Conservation (phyloP, 2,113 vertebrate species). For the Larimichthys polyactis region DNA sequence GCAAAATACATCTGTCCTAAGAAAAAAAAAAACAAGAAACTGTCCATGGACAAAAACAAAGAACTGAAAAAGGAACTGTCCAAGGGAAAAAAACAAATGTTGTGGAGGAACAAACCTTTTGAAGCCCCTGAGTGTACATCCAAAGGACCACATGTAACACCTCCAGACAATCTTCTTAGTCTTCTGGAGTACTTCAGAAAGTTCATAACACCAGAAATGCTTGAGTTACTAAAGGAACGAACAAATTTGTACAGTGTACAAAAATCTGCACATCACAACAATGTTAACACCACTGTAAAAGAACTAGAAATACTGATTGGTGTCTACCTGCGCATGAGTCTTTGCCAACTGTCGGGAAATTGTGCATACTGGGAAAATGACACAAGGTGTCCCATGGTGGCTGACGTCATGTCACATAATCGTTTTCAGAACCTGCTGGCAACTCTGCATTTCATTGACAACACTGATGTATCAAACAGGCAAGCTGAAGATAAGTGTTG, state of each 20-base stretch:
- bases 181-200: constrained; percentile 16
- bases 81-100: too few species aligned
- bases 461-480: not conserved
- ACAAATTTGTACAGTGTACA: constrained; percentile 3
- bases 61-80: too few species aligned
- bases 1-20: too few species aligned
- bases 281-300: constrained; percentile 17
- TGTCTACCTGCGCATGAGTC: not conserved
- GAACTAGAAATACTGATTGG: not conserved
- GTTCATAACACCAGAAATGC: constrained; percentile 4
- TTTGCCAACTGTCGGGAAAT: constrained; percentile 14
- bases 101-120: not conserved
- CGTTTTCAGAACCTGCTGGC: too few species aligned
- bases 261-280: not conserved
- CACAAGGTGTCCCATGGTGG: not conserved
- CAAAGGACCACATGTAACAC: not conserved
- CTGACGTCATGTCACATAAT: constrained; percentile 10
- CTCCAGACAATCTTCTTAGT: constrained; percentile 10
- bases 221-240: constrained; percentile 1
- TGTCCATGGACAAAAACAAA: too few species aligned
- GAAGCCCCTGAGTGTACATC: not conserved
- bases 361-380: not conserved
- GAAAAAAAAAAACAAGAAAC: too few species aligned
- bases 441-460: too few species aligned
- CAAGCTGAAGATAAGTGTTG: constrained; percentile 2